Percentiles rank a stretch among this genome's conserved stretches.
Evolutionary conservation across 2,113 vertebrate species (phyloP).

Genomic region (Cyanistes caeruleus): DNA sequence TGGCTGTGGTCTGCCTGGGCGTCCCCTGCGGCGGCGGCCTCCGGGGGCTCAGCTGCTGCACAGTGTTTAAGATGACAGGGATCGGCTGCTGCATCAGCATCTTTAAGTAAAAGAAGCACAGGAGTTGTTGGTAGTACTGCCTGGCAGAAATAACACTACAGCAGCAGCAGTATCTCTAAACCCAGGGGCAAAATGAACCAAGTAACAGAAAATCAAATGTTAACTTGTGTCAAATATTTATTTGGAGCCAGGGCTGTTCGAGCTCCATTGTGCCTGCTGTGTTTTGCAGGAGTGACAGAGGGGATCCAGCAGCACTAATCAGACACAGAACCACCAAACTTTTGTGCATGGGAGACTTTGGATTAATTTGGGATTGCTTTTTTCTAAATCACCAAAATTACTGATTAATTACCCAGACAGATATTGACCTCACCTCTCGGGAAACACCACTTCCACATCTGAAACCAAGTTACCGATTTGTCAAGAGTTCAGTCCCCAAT

Average conservation of each 20-base stretch:
- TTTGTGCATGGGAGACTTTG: not conserved
- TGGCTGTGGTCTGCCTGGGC: slow-evolving; percentile 67
- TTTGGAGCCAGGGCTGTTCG: not conserved
- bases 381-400: not conserved
- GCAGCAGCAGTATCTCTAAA: not conserved
- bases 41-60: slow-evolving; percentile 71
- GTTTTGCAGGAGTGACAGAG: not conserved
- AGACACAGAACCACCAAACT: fast-evolving
- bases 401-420: not conserved
- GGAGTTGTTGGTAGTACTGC: not conserved
- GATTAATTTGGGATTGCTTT: not conserved
- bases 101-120: slow-evolving; percentile 54
- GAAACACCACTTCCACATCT: not conserved
- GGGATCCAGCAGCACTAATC: not conserved
- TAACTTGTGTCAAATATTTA: not conserved
- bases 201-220: not conserved
- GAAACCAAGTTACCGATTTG: not conserved
- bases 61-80: slow-evolving; percentile 50
- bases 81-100: slow-evolving; percentile 82
- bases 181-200: not conserved
- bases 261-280: not conserved
- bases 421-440: fast-evolving
- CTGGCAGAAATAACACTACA: not conserved
- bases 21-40: slow-evolving; percentile 47
- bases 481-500: not conserved